Base-by-base conservation (phyloP, 2,888 invertebrate species). In the Lingula anatina region DNA sequence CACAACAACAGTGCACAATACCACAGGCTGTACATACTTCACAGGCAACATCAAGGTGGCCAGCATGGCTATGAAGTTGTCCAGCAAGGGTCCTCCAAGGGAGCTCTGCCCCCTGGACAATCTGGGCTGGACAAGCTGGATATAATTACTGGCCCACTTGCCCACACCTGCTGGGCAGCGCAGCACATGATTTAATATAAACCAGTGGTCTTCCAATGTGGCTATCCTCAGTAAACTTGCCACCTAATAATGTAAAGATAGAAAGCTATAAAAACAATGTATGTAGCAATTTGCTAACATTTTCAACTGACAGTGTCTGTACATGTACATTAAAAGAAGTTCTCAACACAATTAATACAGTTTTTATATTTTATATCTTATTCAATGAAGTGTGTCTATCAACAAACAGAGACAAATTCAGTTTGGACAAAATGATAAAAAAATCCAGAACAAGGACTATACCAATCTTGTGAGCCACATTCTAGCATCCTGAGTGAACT, bases 171-270 rank as follows among this genome's bases (percentile, higher is more conserved):
- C 83, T 2, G 89, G 89, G 73, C 88, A 88, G 51, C 89, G 78
- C 51, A 90, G 72, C 39, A 89, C 80, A 59, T 90, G 89, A 72
- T 85, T 86, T 25, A 89, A 72, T 26, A 90, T 66, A 72, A 88
- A 90, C 66, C 88, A 79, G 73, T 89, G 89, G 75, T 90, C 89
- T 61, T 86, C 84, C 79, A 85, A 85, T 3, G 84, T 85, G 1
- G 87, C 86, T 44, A 87, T 69, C 45, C 86, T 76, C 43, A 89
- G 73, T 44, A 89, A 79, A 26, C 86, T 74, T 0, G 85, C 83
- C 18, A 86, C 80, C 56, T 87, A 70, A 53, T 81, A 81, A 28
- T 2, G 7, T 31, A 35, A 24, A 27, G 31, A 28, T 25, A 15
- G 21, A 24, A 7, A 20, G 41, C n/a, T n/a, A n/a, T n/a, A n/a